A percentile compares a stretch with the other conserved stretches of the same genome.
Conservation (phyloP, 1,140 invertebrate genomes). For the Melipona quadrifasciata region DNA sequence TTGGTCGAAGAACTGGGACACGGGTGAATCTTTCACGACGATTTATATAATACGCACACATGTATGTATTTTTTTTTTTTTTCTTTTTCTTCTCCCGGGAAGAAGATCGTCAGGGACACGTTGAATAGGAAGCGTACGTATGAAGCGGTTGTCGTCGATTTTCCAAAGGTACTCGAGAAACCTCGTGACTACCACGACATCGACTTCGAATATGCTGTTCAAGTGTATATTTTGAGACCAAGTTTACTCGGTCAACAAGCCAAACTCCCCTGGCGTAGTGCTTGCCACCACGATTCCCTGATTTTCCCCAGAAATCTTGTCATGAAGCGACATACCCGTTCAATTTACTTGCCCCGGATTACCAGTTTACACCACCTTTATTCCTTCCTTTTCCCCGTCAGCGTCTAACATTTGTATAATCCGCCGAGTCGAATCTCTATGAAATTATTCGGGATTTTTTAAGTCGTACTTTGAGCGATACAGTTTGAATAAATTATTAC, state of each 20-base stretch:
- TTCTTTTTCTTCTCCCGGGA: not conserved
- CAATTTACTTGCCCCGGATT: conserved; percentile 14
- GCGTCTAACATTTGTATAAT: not conserved
- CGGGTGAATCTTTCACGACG: not conserved
- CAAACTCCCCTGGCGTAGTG: conserved; percentile 32
- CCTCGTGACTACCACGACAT: not conserved
- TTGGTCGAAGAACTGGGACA: not conserved
- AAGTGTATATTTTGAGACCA: conserved; percentile 28
- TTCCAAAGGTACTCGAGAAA: not conserved
- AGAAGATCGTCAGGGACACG: not conserved
- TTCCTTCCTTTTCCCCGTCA: too few relatives aligned
- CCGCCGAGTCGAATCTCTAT: too few relatives aligned
- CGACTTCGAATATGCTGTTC: conserved; percentile 39
- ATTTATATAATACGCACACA: not conserved
- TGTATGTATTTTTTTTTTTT: too few relatives aligned
- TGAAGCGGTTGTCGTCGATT: not conserved
- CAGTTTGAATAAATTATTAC: too few relatives aligned
- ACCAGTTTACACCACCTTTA: not conserved
- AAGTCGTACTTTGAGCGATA: too few relatives aligned
- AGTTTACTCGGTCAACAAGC: conserved; percentile 43
- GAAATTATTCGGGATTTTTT: too few relatives aligned
- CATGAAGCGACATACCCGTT: not conserved
- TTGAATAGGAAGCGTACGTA: not conserved
- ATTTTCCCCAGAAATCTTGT: conserved; percentile 35
- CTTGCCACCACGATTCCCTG: conserved; percentile 44